A percentile compares a stretch with the other conserved stretches of the same genome.
Evolutionary conservation across 1,140 invertebrate species (phyloP).

Genomic region (Parasteatoda tepidariorum): DNA sequence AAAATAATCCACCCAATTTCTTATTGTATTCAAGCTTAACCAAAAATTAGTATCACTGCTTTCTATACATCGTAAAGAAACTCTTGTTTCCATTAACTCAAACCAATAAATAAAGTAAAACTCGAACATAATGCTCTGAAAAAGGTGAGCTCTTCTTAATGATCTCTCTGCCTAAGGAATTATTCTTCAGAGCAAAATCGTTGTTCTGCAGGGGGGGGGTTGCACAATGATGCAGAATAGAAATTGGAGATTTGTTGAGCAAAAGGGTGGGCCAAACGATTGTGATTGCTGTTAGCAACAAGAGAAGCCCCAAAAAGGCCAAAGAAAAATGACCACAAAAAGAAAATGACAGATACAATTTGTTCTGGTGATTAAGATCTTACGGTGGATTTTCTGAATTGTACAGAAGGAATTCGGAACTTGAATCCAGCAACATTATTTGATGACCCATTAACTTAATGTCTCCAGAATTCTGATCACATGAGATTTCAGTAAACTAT

Average conservation of each 20-base stretch:
- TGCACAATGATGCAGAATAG: not conserved
- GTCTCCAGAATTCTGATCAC: too few relatives aligned
- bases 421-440: not conserved
- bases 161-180: too few relatives aligned
- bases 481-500: too few relatives aligned
- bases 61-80: too few relatives aligned
- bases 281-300: conserved; percentile 3
- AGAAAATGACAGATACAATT: conserved; percentile 34
- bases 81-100: too few relatives aligned
- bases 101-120: too few relatives aligned
- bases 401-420: not conserved
- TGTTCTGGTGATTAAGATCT: conserved; percentile 24
- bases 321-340: conserved; percentile 12
- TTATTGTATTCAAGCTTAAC: too few relatives aligned
- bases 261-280: not conserved
- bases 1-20: too few relatives aligned
- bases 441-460: conserved; percentile 36
- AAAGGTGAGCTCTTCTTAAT: too few relatives aligned
- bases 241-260: conserved; percentile 3
- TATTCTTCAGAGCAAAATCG: too few relatives aligned
- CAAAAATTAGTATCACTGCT: too few relatives aligned
- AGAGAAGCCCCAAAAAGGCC: not conserved
- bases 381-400: conserved; percentile 11
- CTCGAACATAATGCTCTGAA: not conserved
- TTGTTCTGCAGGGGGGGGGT: too few relatives aligned